These are phyloP conservation scores for Andricus curvator DNA, from an alignment of 2,888 invertebrate genomes.

Conservation along the genomic window DNA sequence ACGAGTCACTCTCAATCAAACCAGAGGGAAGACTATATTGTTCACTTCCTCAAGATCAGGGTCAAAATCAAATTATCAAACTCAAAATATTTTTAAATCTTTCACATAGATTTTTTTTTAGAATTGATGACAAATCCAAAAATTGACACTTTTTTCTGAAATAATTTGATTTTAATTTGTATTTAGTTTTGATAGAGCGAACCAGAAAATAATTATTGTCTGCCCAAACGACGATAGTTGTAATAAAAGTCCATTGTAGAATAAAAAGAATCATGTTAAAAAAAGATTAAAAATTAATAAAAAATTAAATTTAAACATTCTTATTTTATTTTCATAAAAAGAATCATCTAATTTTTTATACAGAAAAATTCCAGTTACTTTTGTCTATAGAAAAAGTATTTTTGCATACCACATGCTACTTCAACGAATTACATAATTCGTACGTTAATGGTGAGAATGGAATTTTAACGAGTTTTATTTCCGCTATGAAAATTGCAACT, in stretches of 20 bases:
- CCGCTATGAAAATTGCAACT: constrained; percentile 24
- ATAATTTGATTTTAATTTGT: background rate
- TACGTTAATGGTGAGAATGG: constrained; percentile 1
- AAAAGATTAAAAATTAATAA: too few species aligned
- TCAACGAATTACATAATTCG: constrained; percentile 12
- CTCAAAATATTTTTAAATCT: too few species aligned
- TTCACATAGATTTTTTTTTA: too few species aligned
- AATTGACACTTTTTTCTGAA: background rate
- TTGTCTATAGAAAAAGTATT: background rate
- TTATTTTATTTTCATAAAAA: too few species aligned
- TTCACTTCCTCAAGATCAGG: constrained; percentile 11
- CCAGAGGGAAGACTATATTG: background rate
- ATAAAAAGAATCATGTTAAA: too few species aligned
- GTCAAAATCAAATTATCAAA: background rate
- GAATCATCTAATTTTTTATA: background rate
- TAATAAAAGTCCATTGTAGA: background rate
- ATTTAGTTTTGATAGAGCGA: background rate
- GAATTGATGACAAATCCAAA: background rate
- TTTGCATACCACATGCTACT: constrained; percentile 11
- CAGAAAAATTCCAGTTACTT: background rate
- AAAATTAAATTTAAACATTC: too few species aligned
- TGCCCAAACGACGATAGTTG: background rate
- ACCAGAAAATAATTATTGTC: background rate
- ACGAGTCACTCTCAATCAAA: background rate
- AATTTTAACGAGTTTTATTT: constrained; percentile 33